Conservation (phyloP, 2,888 invertebrate species). For the Pseudococcus jackbeardsleyi region DNA sequence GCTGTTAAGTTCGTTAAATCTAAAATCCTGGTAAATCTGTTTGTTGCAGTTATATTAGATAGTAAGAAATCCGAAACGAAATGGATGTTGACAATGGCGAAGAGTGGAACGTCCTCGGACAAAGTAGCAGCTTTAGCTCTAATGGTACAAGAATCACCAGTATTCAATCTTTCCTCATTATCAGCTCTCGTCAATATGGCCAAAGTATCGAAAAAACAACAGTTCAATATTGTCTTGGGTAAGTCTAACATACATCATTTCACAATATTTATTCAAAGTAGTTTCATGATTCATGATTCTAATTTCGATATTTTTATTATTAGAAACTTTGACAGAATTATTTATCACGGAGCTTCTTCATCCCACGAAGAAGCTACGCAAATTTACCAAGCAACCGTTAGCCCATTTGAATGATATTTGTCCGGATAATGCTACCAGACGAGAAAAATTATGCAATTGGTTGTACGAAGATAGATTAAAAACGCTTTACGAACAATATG, state of each 20-base stretch:
- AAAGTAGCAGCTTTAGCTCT: conserved; percentile 88
- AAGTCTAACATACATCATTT: conserved; percentile 67
- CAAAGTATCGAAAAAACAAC: conserved; percentile 82
- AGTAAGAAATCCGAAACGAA: conserved; percentile 74
- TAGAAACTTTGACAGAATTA: conserved; percentile 84
- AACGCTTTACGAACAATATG: conserved; percentile 76
- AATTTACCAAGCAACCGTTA: conserved; percentile 78
- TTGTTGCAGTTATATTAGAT: conserved; percentile 15
- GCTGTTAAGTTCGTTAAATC: neutral
- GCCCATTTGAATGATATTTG: conserved; percentile 74
- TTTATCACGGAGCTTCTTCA: conserved; percentile 80
- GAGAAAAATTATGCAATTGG: conserved; percentile 83
- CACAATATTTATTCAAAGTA: neutral
- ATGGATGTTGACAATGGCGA: conserved; percentile 85
- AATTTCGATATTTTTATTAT: conserved; percentile 66
- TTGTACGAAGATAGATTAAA: conserved; percentile 91
- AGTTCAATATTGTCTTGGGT: conserved; percentile 79
- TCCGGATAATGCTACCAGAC: conserved; percentile 76
- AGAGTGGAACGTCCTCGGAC: conserved; percentile 86
- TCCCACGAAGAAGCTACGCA: conserved; percentile 76
- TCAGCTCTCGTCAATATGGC: conserved; percentile 82
- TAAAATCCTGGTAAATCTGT: neutral
- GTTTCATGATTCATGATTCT: neutral
- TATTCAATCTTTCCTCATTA: conserved; percentile 81
- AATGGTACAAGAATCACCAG: conserved; percentile 84